Base-by-base conservation (phyloP, 2,113 vertebrate genomes). In the Tonatia bakeri region DNA sequence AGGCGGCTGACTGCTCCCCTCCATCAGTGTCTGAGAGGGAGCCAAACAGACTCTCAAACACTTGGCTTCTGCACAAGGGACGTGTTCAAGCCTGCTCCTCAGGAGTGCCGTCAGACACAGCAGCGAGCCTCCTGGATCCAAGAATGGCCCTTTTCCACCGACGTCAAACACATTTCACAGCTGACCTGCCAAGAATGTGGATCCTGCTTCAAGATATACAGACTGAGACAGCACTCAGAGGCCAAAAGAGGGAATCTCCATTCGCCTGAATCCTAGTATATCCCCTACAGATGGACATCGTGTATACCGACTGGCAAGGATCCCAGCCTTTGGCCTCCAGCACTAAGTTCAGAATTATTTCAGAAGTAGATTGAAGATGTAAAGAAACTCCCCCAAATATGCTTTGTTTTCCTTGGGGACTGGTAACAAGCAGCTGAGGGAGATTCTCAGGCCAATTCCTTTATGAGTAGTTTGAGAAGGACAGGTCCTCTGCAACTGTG, bases 101-200 rank as follows among this genome's bases (percentile, higher is more conserved):
- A 16, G 76, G 33, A 90, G 87, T 45, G 20, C 64, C 85, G 95
- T 92, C 95, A 96, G 93, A 89, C 54, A 80, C 45, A 31, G 88
- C 81, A 50, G 81, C 54, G 43, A 90, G 56, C 15, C 75, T 77
- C 67, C 94, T 70, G 61, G 86, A 86, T 64, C 94, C 15, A 15
- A 86, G 72, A 79, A 26, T 24, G 40, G 96, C 88, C 93, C 96
- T 95, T 92, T 95, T 95, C 95, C 96, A 97, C 97, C 94, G 59
- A 89, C 22, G 94, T 96, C 95, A 97, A 97, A 96, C 97, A 95
- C 33, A 73, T 83, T 86, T 96, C 95, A 85, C 81, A 87, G 91
- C 90, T 97, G 97, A 97, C 97, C 97, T 97, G 97, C 97, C 97
- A 97, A 97, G 97, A 97, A 98, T 96, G 96, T 93, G 94, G 91